Conservation (phyloP, 2,888 invertebrate species). For the Shargacucullia verbasci region DNA sequence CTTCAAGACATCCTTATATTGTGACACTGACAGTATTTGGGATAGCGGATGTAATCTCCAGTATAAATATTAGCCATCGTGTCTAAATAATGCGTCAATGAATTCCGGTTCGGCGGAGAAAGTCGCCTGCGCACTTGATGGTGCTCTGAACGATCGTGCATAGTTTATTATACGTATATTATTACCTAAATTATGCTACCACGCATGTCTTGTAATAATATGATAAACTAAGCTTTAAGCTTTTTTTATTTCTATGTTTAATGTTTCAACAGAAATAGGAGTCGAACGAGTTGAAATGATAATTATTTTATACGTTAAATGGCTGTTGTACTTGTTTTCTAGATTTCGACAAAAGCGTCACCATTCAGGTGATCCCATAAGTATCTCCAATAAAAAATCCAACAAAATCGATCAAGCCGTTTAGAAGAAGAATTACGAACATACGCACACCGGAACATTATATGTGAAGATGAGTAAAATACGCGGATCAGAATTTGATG, state of each 20-base stretch:
- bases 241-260: background rate
- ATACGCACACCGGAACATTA: no score
- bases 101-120: conserved; percentile 63
- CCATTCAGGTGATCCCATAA: no score
- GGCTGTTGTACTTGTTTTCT: no score
- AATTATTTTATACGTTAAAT: background rate
- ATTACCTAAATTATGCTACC: conserved; percentile 48
- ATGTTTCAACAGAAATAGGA: no score
- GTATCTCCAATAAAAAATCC: no score
- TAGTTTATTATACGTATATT: conserved; percentile 11
- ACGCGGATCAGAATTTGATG: no score
- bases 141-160: conserved; percentile 40
- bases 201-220: background rate
- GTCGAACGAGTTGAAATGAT: no score
- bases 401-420: no score
- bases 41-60: conserved; percentile 24
- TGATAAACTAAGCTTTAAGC: no score
- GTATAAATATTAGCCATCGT: conserved; percentile 29
- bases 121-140: conserved; percentile 43
- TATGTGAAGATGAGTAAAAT: no score
- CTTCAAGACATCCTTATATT: conserved; percentile 8
- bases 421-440: no score
- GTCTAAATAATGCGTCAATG: conserved; percentile 41
- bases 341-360: no score
- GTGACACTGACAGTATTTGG: conserved; percentile 18